These are phyloP conservation scores for Dynastes tityus DNA, from an alignment of 2,888 invertebrate genomes.

Conservation along the genomic window DNA sequence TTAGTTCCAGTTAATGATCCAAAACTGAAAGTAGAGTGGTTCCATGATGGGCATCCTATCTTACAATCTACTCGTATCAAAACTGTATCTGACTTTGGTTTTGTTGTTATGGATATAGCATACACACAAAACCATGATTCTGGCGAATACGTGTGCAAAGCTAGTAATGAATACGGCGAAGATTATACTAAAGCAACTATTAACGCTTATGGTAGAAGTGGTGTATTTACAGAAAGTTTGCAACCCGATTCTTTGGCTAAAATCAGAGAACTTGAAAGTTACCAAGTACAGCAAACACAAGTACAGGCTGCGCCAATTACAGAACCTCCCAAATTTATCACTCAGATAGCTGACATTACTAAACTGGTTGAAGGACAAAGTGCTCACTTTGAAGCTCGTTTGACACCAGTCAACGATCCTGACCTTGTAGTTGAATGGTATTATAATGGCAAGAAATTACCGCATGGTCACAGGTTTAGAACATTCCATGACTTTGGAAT, in stretches of 20 bases:
- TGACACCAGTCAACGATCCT: conserved; percentile 95
- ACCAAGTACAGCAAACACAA: conserved; percentile 79
- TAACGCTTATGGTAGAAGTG: conserved; percentile 87
- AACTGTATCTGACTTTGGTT: conserved; percentile 95
- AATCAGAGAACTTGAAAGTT: conserved; percentile 88
- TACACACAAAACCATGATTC: conserved; percentile 94
- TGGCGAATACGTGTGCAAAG: conserved; percentile 94
- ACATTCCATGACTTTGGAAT: conserved; percentile 99
- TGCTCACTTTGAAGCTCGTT: conserved; percentile 93
- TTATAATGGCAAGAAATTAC: conserved; percentile 92
- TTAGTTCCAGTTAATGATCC: conserved; percentile 95
- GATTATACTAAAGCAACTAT: conserved; percentile 91
- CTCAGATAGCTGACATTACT: conserved; percentile 88
- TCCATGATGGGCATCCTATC: conserved; percentile 92
- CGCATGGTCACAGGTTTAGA: conserved; percentile 95
- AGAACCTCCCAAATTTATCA: conserved; percentile 91
- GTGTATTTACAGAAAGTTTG: conserved; percentile 90
- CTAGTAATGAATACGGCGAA: conserved; percentile 92
- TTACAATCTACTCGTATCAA: conserved; percentile 93
- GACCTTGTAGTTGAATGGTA: conserved; percentile 96
- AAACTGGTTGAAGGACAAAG: conserved; percentile 95
- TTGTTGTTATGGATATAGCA: conserved; percentile 95
- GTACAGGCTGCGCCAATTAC: conserved; percentile 78
- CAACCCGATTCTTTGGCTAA: conserved; percentile 93
- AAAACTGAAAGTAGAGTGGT: conserved; percentile 96